phyloP scores from a whole-genome alignment of 2,797 vertebrate genomes.

The Eulemur coronatus region DNA sequence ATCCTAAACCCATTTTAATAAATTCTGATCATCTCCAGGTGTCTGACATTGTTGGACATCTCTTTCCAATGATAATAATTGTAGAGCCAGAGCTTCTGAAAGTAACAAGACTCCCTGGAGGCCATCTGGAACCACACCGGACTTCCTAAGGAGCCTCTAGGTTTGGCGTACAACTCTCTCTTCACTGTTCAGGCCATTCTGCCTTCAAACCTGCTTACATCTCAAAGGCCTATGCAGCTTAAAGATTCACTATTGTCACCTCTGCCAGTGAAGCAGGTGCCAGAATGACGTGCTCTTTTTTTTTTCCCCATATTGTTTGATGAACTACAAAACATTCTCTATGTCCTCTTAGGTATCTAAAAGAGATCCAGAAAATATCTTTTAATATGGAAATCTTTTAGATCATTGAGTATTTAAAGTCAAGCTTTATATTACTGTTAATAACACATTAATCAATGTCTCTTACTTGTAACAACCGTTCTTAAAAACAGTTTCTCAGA shows the following conservation, averaged over 20 bases:
- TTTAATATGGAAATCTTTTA: constrained; percentile 6
- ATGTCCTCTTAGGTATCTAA: not conserved
- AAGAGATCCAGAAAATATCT: not conserved
- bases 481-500: constrained; percentile 26
- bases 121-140: not conserved
- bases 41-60: not conserved
- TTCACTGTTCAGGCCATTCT: not conserved
- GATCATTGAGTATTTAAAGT: constrained; percentile 25
- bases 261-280: not conserved
- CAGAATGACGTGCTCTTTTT: not conserved
- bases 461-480: not conserved
- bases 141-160: not conserved
- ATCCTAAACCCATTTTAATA: not conserved
- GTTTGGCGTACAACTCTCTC: not conserved
- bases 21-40: not conserved
- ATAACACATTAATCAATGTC: not conserved
- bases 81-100: not conserved
- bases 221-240: not conserved
- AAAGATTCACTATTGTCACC: not conserved
- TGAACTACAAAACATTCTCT: not conserved
- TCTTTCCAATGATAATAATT: not conserved
- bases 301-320: not conserved
- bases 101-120: not conserved
- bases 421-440: not conserved
- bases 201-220: not conserved